Evolutionary conservation across 2,797 vertebrate genomes (phyloP).

Genomic region (Onychomys arenicola): DNA sequence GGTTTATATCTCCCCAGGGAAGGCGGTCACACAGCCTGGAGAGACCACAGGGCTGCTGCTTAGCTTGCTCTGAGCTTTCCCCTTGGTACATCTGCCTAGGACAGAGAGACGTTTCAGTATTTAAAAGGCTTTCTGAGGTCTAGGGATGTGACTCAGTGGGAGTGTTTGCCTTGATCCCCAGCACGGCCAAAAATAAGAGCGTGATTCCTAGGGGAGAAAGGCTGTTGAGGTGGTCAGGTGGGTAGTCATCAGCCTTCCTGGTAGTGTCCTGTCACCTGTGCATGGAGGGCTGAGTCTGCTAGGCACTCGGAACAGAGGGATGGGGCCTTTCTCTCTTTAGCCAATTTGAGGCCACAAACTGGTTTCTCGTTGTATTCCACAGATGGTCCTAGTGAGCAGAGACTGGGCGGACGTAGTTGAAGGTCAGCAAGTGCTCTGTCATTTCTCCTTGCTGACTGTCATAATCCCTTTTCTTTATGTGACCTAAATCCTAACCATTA

Average conservation of each 20-base stretch:
- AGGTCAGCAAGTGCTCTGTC: neutral
- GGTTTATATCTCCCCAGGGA: neutral
- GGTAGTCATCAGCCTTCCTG: accelerated
- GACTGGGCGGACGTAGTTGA: accelerated
- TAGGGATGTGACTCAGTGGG: neutral
- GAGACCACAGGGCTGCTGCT: neutral
- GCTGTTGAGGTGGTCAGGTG: neutral
- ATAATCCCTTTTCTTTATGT: neutral
- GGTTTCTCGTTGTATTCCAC: neutral
- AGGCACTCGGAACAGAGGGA: neutral
- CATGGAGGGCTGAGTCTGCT: neutral
- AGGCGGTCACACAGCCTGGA: neutral
- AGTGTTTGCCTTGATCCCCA: neutral
- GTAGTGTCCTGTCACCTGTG: neutral
- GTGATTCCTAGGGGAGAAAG: neutral
- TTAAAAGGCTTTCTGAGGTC: neutral
- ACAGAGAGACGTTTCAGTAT: neutral
- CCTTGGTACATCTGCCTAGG: neutral
- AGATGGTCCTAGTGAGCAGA: neutral
- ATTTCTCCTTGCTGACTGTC: neutral
- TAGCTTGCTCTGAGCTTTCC: neutral
- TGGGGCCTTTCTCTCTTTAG: neutral
- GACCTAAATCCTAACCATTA: slow-evolving; percentile 1
- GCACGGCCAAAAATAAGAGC: neutral
- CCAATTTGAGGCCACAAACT: neutral